Percentiles rank a stretch among this genome's conserved stretches.
Conservation (phyloP, 2,797 vertebrate genomes). For the Crax fasciolata region DNA sequence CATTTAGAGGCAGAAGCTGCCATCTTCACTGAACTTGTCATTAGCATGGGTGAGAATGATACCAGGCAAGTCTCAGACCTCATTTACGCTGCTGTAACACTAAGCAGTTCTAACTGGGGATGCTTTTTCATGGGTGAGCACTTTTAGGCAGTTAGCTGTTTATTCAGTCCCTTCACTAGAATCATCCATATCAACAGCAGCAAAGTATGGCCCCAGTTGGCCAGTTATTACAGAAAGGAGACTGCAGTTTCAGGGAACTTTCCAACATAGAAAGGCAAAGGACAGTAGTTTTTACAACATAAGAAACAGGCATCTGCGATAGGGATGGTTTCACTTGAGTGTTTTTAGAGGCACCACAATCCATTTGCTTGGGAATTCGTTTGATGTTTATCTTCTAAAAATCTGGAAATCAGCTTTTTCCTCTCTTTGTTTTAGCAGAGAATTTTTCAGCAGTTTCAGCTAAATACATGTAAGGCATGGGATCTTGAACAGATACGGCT, state of each 20-base stretch:
- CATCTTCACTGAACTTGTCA: not conserved
- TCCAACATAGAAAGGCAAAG: not conserved
- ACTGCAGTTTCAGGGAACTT: not conserved
- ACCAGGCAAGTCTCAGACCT: not conserved
- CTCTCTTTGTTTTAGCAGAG: not conserved
- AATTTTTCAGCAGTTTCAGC: conserved; percentile 15
- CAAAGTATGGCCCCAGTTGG: not conserved
- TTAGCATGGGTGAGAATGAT: not conserved
- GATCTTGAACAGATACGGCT: not conserved
- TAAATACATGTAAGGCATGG: not conserved
- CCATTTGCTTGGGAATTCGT: not conserved
- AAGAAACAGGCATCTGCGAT: not conserved
- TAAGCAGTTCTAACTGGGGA: not conserved
- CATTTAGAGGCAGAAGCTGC: not conserved
- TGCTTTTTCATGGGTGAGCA: not conserved
- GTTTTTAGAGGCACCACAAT: not conserved
- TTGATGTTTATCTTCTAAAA: not conserved
- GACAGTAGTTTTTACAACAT: not conserved
- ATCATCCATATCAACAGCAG: not conserved
- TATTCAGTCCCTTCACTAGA: not conserved
- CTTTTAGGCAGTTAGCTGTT: not conserved
- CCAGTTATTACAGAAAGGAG: not conserved
- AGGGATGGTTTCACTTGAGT: not conserved
- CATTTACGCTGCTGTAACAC: not conserved
- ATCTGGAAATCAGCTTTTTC: not conserved